Conservation (phyloP, 2,113 vertebrate species). For the Phocoena sinus region DNA sequence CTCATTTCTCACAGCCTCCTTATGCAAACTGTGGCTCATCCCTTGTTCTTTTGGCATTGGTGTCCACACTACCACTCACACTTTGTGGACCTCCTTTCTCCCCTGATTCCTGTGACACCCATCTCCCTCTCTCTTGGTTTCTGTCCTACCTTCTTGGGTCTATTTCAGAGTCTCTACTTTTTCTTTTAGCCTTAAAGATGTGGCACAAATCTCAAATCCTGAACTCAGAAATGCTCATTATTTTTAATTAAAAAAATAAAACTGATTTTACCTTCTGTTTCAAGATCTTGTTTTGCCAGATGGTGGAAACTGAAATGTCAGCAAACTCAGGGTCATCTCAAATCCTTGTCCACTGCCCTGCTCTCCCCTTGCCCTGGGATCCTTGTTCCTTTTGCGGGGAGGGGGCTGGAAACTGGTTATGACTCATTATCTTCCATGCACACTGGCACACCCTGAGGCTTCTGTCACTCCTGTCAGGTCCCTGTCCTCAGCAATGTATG, state of each 20-base stretch:
- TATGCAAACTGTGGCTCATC: background rate
- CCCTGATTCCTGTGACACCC: background rate
- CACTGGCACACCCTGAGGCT: background rate
- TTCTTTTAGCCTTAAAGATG: background rate
- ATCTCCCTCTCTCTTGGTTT: background rate
- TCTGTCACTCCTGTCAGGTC: background rate
- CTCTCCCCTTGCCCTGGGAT: background rate
- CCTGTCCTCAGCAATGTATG: background rate
- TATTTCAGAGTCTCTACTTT: background rate
- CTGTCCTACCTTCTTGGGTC: background rate
- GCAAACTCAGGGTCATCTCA: background rate
- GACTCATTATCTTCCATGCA: background rate
- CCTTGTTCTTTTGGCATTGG: background rate
- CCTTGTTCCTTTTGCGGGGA: background rate
- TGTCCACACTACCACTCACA: rapidly evolving
- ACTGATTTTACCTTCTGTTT: background rate
- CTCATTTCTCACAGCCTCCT: rapidly evolving
- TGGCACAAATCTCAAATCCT: background rate
- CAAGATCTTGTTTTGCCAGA: background rate
- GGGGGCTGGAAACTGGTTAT: background rate
- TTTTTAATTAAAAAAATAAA: slow-evolving; percentile 6
- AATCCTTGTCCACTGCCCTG: too few species aligned
- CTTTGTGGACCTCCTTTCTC: background rate
- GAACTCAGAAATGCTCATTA: background rate
- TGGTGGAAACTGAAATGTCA: background rate